Conservation (phyloP, 2,113 vertebrate genomes). For the Phyllopteryx taeniolatus region DNA sequence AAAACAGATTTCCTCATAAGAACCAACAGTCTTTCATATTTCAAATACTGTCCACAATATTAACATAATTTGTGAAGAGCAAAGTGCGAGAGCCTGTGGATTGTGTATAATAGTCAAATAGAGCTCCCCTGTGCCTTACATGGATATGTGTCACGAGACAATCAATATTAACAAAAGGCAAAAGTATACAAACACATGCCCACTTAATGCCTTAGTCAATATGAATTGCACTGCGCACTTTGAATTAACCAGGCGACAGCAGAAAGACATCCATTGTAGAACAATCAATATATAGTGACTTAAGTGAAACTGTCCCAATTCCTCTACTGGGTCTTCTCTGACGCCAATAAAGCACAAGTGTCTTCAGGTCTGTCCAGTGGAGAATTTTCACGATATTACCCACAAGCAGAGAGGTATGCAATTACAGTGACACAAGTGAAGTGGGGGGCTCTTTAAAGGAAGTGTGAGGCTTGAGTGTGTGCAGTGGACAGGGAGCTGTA, state of each 20-base stretch:
- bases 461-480: conserved; percentile 19
- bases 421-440: conserved; percentile 29
- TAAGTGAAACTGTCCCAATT: conserved; percentile 36
- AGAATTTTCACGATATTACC: background rate
- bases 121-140: conserved; percentile 10
- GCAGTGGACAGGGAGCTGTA: conserved; percentile 3
- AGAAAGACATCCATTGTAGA: conserved; percentile 38
- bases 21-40: background rate
- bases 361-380: conserved; percentile 13
- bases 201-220: conserved; percentile 40
- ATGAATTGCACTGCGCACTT: conserved; percentile 39
- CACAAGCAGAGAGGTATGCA: conserved; percentile 15
- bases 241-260: conserved; percentile 24
- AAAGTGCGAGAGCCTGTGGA: background rate
- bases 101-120: background rate
- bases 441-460: conserved; percentile 8
- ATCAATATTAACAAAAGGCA: conserved; percentile 57
- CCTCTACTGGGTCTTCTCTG: conserved; percentile 19
- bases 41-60: background rate
- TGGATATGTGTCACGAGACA: conserved; percentile 15
- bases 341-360: conserved; percentile 23
- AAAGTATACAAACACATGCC: conserved; percentile 33
- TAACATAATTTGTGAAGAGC: background rate
- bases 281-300: conserved; percentile 42
- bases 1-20: background rate